A percentile compares a stretch with the other conserved stretches of the same genome.
phyloP scores from a whole-genome alignment of 1,140 invertebrate species.

The Onthophagus taurus region DNA sequence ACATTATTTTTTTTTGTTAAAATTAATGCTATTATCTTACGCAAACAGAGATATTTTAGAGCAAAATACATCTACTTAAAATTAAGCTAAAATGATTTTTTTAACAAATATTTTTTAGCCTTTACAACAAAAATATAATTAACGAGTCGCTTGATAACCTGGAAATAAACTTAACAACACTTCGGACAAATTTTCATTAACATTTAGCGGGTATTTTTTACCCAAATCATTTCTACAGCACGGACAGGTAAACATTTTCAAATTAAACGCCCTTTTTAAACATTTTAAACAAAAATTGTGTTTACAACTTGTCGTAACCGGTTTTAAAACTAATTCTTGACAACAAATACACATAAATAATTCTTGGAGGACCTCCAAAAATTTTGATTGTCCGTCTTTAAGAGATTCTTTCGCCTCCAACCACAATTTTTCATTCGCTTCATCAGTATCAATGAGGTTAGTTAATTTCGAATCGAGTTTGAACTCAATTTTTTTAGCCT shows the following conservation, averaged over 20 bases:
- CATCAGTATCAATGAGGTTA: conserved; percentile 50
- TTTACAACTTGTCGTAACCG: conserved; percentile 62
- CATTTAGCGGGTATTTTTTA: conserved; percentile 42
- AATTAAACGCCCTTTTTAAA: conserved; percentile 57
- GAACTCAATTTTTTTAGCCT: conserved; percentile 40
- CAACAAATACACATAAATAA: conserved; percentile 72
- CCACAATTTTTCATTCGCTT: conserved; percentile 53
- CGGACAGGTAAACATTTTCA: conserved; percentile 56
- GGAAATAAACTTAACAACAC: conserved; percentile 27
- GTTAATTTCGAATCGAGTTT: conserved; percentile 41
- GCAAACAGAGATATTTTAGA: too few species aligned
- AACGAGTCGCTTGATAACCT: conserved; percentile 21
- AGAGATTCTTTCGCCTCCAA: conserved; percentile 43
- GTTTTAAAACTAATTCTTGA: conserved; percentile 61
- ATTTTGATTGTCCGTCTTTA: conserved; percentile 45
- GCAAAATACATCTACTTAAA: too few species aligned
- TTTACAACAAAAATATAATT: too few species aligned
- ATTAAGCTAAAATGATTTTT: too few species aligned
- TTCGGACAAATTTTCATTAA: conserved; percentile 47
- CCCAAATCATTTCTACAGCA: conserved; percentile 54
- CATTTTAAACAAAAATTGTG: conserved; percentile 72
- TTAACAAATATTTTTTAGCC: too few species aligned
- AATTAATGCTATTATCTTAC: too few species aligned
- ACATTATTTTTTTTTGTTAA: too few species aligned
- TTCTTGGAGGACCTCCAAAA: conserved; percentile 55